Conservation (phyloP, 2,888 invertebrate species). For the Entomobrya multifasciata region DNA sequence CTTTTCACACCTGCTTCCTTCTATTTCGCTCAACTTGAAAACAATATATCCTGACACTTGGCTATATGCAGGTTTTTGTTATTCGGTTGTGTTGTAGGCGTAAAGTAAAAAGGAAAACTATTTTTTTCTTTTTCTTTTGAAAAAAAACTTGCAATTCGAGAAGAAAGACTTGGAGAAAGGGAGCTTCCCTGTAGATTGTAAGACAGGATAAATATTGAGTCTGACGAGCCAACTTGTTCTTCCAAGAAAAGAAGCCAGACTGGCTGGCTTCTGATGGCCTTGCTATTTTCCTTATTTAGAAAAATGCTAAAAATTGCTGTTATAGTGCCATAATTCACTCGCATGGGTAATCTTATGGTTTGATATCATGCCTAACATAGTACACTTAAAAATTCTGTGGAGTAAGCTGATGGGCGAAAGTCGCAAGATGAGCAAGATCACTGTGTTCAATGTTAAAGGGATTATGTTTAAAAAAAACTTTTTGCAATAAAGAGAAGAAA, state of each 20-base stretch:
- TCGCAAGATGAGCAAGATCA: too few relatives aligned
- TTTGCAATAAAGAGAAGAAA: too few relatives aligned
- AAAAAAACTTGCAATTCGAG: background rate
- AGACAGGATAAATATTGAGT: conserved; percentile 60
- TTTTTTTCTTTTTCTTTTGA: conserved; percentile 1
- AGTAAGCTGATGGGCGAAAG: too few relatives aligned
- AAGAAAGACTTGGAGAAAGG: background rate
- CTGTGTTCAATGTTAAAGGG: too few relatives aligned
- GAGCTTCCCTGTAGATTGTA: conserved; percentile 15
- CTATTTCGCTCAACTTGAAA: conserved; percentile 36
- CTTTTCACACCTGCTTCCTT: conserved; percentile 63
- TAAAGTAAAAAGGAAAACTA: background rate
- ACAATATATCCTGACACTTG: conserved; percentile 46
- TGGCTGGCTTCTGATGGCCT: conserved; percentile 59
- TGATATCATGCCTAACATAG: too few relatives aligned
- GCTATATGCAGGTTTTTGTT: background rate
- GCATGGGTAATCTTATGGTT: too few relatives aligned
- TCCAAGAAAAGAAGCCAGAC: conserved; percentile 50
- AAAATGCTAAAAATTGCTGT: background rate
- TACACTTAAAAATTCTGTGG: too few relatives aligned
- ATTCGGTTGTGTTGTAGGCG: background rate
- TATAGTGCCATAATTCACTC: too few relatives aligned
- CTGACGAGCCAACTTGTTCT: conserved; percentile 62
- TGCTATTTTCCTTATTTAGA: background rate
- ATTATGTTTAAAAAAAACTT: too few relatives aligned